Evolutionary conservation across 2,113 vertebrate genomes (phyloP).

Genomic region (Thermophis baileyi): DNA sequence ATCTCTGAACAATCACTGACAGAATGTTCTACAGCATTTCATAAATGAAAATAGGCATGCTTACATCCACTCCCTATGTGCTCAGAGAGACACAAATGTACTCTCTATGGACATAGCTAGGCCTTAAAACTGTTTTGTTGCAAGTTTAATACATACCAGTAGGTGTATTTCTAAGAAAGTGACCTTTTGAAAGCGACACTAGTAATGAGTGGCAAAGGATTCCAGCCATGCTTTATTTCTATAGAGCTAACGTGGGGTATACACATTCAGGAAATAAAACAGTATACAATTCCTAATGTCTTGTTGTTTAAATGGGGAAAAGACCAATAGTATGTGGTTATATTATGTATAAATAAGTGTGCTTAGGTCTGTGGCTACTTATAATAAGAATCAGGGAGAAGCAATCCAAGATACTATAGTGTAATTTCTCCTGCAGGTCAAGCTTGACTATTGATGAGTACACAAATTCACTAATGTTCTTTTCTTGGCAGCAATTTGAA

Average conservation of each 20-base stretch:
- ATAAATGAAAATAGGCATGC: background rate
- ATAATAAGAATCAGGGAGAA: background rate
- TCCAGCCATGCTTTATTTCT: background rate
- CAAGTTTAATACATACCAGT: background rate
- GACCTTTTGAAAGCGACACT: background rate
- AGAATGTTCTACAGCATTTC: background rate
- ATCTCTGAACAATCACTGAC: background rate
- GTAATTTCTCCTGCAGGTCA: background rate
- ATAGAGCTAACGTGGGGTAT: background rate
- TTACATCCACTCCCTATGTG: background rate
- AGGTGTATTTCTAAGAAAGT: background rate
- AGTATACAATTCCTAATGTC: background rate
- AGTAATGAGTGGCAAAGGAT: background rate
- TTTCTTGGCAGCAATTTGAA: background rate
- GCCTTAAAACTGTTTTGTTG: background rate
- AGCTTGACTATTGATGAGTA: background rate
- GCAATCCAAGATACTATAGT: background rate
- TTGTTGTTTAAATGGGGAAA: too few species aligned
- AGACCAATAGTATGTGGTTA: too few species aligned
- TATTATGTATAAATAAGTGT: background rate
- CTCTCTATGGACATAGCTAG: background rate
- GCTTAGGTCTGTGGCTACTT: background rate
- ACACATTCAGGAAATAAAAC: background rate
- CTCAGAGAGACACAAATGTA: background rate
- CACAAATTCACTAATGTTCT: background rate